Base-by-base conservation (phyloP, 2,113 vertebrate genomes). In the Tringa solitaria region DNA sequence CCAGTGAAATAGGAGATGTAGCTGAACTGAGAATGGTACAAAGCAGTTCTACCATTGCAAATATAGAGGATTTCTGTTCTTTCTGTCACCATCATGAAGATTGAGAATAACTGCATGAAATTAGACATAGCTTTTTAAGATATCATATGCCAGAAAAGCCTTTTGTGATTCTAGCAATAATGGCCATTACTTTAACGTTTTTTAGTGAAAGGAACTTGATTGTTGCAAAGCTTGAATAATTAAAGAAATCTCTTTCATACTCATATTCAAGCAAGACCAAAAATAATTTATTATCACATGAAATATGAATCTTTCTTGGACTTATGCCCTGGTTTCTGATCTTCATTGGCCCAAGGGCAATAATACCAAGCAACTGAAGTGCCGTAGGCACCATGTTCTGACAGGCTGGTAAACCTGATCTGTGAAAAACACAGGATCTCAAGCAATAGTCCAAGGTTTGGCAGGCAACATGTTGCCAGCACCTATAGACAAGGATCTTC, bases 1-100 rank as follows among this genome's bases (percentile, higher is more conserved):
- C 15, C 64, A 81, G 77, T 82, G 95, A 95, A 96, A 95, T 33
- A 78, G 68, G 87, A 97, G 93, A 96, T 33, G 50, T 61, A 6
- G 0, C 45, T 73, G 50, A 53, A 60, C 61, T 64, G 56, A 76
- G 68, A 84, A 39, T 4, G 32, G 63, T 39, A 81, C 73, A 87
- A 89, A 95, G 69, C 22, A 56, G 33, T 75, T 84, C 69, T 39
- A 39, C 74, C 77, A 64, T 89, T 84, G 76, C 80, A 91, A 90
- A 92, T 89, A 48, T 10, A 75, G 69, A 81, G 64, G 51, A 68
- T 95, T 92, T 94, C 80, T 89, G 50, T 67, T 87, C 89, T 70
- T 95, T 84, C 76, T 91, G 57, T 84, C 84, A 93, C 74, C 74
- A 48, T 50, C 26, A 6, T 21, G 43, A 84, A 54, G 73, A 81